Base-by-base conservation (phyloP, 2,113 vertebrate genomes). In the Raphicerus campestris region DNA sequence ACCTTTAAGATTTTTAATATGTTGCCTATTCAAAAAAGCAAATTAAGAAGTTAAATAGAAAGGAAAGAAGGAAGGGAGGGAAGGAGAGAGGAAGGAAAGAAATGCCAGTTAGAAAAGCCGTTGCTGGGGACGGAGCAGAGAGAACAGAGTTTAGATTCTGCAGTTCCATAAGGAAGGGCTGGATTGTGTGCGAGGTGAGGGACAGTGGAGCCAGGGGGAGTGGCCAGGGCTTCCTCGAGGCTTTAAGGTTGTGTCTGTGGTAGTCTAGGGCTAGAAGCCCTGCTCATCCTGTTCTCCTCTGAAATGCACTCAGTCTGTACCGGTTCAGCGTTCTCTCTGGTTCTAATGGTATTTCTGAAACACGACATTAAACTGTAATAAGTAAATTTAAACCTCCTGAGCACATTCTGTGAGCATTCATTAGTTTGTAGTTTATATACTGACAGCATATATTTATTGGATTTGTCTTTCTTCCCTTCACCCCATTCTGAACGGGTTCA, bases 1-100 rank as follows among this genome's bases (percentile, higher is more conserved):
- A 35, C 42, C 60, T 94, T 89, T 80, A 90, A 75, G 47, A 89
- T 56, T 92, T 92, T 96, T 80, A 53, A 87, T 66, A n/a, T 91
- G 26, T 94, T 96, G 45, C 30, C 1, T 95, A 53, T 86, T 83
- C 63, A 47, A 70, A 90, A 94, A 86, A 77, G 42, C 39, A 80
- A 92, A 15, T 51, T 77, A 92, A 30, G 42, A 80, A 56, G 32
- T 92, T 81, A 91, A 88, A 22, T 51, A 63, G 39, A 15, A 73
- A 73, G 83, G 53, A 73, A 96, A 84, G 88, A 60, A 93, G 47
- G 70, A 85, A 94, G 70, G 86, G 20, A 42, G n/a, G 66, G 66
- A 70, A 70, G 66, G n/a, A 70, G 66, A 70, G 66, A 70, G 88
- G 75, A 60, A 96, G 63, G 85, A 84, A 94, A 81, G 89, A 93